Evolutionary conservation across 64 coral and sea anemone genomes (phyloP).

Genomic region (Stichodactyla mertensii): DNA sequence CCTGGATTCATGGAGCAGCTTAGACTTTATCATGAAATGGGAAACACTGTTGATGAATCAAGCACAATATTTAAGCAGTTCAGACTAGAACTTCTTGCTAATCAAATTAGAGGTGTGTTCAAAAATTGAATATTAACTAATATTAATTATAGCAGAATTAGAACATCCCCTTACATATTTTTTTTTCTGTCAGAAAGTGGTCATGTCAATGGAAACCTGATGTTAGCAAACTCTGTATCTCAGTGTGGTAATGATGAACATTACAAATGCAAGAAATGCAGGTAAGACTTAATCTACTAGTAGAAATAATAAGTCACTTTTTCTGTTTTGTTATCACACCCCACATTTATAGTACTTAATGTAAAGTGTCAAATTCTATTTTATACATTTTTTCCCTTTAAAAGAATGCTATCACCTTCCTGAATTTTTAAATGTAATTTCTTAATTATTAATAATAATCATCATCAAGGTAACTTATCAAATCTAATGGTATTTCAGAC

Average conservation of each 20-base stretch:
- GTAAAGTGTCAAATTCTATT: no score
- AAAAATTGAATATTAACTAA: not conserved
- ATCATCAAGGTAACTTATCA: no score
- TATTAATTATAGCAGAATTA: not conserved
- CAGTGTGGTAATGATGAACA: constrained; percentile 16
- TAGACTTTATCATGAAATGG: constrained; percentile 80
- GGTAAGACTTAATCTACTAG: constrained; percentile 24
- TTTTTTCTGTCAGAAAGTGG: not conserved
- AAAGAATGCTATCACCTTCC: no score
- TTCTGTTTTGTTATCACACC: no score
- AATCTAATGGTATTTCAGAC: no score
- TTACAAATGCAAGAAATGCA: constrained; percentile 87
- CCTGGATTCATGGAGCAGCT: constrained; percentile 85
- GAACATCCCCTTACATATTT: no score
- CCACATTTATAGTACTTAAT: no score
- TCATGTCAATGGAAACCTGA: not conserved
- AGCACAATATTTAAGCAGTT: constrained; percentile 79
- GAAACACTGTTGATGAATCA: constrained; percentile 70
- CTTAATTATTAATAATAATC: no score
- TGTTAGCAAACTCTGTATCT: constrained; percentile 17
- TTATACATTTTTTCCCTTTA: no score
- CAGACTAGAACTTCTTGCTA: constrained; percentile 70
- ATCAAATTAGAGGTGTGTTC: constrained; percentile 62
- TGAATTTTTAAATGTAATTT: no score
- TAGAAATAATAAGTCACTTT: not conserved